Base-by-base conservation (phyloP, 2,888 invertebrate species). In the Pollenia amentaria region DNA sequence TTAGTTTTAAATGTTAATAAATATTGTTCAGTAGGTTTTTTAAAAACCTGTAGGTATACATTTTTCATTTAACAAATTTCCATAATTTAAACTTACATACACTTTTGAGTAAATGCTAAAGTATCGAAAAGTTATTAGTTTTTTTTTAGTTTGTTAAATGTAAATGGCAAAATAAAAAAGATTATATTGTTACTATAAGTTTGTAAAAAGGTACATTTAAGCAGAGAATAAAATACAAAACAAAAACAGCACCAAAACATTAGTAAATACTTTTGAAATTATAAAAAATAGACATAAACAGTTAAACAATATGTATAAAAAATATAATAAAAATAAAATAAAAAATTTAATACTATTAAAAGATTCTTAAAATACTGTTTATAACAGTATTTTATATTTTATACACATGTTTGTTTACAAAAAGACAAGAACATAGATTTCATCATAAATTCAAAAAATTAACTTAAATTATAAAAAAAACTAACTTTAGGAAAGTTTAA, bases 391-490 rank as follows among this genome's bases (percentile, higher is more conserved):
- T 60, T 60, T 69, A 10, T 18, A 65, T 57, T 72, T 76, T 65
- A 80, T 73, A 73, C 64, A 46, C 21, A 51, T 44, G 2, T 10
- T 29, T 46, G 18, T 57, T 55, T 76, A 69, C 46, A 79, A 77
- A 75, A 72, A 76, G 84, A 87, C 76, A 84, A 84, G 84, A 87
- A 84, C 72, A 75, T 77, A 87, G 84, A 84, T 80, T 87, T 83
- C 38, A 84, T 87, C 80, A 81, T 84, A 77, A 84, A 84, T 87
- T 87, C 80, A 81, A 46, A 78, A 53, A 65, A 65, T 48, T 53
- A 60, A 82, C 51, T 60, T 79, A 67, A 60, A 57, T 16, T 67
- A 53, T 29, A 29, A 29, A 48, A 46, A 48, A 64, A 73, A 69
- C 38, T 53, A 55, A 69, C 64, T 69, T 75, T 75, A 78, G 67